Conservation (phyloP, 2,888 invertebrate genomes). For the Caenorhabditis auriculariae region DNA sequence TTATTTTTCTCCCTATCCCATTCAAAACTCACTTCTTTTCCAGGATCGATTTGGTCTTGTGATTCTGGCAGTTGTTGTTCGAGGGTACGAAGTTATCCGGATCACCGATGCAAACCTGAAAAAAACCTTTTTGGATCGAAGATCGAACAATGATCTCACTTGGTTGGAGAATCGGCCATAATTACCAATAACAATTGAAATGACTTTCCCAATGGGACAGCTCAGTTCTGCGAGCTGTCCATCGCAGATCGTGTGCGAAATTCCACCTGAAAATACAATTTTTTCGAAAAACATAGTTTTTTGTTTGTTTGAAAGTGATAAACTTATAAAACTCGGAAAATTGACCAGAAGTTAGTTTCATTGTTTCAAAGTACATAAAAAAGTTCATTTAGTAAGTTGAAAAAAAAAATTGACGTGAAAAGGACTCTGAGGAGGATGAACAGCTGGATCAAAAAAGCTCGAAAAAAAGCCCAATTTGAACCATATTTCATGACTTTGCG, state of each 20-base stretch:
- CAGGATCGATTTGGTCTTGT: conserved; percentile 26
- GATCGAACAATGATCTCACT: conserved; percentile 3
- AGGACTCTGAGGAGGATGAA: no score
- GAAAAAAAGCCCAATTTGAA: no score
- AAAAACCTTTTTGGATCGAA: neutral
- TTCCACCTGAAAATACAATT: conserved; percentile 34
- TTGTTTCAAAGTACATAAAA: no score
- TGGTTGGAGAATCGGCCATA: conserved; percentile 35
- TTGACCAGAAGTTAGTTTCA: no score
- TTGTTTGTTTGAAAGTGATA: no score
- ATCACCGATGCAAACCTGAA: conserved; percentile 19
- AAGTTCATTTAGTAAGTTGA: no score
- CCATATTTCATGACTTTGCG: no score
- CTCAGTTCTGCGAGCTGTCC: conserved; percentile 29
- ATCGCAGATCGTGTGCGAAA: conserved; percentile 30
- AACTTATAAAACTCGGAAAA: no score
- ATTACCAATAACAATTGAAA: conserved; percentile 35
- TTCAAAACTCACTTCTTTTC: conserved; percentile 32
- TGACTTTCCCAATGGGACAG: conserved; percentile 39
- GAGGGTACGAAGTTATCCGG: conserved; percentile 10
- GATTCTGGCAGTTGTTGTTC: conserved; percentile 30
- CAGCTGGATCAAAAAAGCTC: no score
- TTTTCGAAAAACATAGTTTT: no score
- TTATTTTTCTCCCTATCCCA: neutral
- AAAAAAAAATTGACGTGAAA: no score